Conservation (phyloP, 2,113 vertebrate species). For the Eretmochelys imbricata region DNA sequence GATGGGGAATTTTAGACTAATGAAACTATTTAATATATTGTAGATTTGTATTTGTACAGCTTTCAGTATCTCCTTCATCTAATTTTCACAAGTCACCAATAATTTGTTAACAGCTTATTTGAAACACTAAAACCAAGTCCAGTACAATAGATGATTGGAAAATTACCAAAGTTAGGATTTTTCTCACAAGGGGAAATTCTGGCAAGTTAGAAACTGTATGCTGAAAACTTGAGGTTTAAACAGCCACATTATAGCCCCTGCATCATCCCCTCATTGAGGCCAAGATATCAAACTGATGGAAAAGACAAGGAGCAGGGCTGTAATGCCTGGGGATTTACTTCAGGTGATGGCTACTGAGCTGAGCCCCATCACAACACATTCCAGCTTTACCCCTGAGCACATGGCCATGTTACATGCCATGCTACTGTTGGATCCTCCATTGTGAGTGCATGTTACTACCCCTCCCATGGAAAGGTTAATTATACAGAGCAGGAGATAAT, state of each 20-base stretch:
- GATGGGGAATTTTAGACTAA: not conserved
- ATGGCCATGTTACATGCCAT: not conserved
- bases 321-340: not conserved
- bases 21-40: not conserved
- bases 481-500: not conserved
- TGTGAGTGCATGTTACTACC: not conserved
- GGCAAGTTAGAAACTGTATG: not conserved
- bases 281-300: not conserved
- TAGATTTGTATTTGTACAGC: not conserved
- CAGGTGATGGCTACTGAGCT: not conserved
- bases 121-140: not conserved
- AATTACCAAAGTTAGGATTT: not conserved
- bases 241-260: not conserved
- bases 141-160: not conserved
- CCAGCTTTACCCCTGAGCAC: not conserved
- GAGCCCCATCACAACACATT: not conserved
- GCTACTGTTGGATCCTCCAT: not conserved
- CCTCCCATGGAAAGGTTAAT: not conserved
- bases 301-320: not conserved
- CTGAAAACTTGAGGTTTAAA: not conserved
- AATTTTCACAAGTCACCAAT: not conserved
- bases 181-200: not conserved
- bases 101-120: not conserved
- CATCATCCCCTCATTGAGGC: not conserved
- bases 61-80: not conserved